Evolutionary conservation across 2,113 vertebrate genomes (phyloP).

Genomic region (Otis tarda): DNA sequence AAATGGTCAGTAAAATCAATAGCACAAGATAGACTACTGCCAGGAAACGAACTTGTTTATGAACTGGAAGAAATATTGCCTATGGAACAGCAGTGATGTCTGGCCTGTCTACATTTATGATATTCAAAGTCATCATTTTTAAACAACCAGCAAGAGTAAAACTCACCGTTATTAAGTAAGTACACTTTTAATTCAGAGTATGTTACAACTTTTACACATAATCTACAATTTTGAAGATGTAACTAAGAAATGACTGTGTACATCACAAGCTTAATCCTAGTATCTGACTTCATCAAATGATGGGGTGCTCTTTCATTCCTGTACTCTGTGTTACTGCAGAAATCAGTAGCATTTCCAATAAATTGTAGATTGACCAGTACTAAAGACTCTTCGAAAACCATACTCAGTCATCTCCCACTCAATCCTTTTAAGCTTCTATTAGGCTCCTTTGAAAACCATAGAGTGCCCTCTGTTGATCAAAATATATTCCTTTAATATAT

Average conservation of each 20-base stretch:
- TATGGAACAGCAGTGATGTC: not conserved
- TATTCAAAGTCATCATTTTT: not conserved
- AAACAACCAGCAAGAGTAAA: constrained; percentile 13
- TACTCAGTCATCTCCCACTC: not conserved
- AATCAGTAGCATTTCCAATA: constrained; percentile 75
- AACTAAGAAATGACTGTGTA: constrained; percentile 46
- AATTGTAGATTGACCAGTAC: constrained; percentile 75
- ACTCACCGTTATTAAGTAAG: not conserved
- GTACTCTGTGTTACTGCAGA: constrained; percentile 59
- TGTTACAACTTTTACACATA: constrained; percentile 34
- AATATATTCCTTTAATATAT: not conserved
- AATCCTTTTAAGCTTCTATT: not conserved
- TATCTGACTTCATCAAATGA: constrained; percentile 71
- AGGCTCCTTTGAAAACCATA: constrained; percentile 70
- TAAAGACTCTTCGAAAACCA: constrained; percentile 51
- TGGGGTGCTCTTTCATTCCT: constrained; percentile 68
- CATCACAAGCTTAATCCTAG: constrained; percentile 53
- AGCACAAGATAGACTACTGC: not conserved
- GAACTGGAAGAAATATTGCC: constrained; percentile 15
- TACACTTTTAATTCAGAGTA: not conserved
- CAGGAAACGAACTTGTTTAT: constrained; percentile 2
- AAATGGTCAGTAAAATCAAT: not conserved
- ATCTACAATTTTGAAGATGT: constrained; percentile 55
- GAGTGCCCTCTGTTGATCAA: constrained; percentile 82
- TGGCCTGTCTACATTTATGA: not conserved